Percentiles rank a stretch among this genome's conserved stretches.
Evolutionary conservation across 2,113 vertebrate genomes (phyloP).

Genomic region (Apistogramma diplotaenia): DNA sequence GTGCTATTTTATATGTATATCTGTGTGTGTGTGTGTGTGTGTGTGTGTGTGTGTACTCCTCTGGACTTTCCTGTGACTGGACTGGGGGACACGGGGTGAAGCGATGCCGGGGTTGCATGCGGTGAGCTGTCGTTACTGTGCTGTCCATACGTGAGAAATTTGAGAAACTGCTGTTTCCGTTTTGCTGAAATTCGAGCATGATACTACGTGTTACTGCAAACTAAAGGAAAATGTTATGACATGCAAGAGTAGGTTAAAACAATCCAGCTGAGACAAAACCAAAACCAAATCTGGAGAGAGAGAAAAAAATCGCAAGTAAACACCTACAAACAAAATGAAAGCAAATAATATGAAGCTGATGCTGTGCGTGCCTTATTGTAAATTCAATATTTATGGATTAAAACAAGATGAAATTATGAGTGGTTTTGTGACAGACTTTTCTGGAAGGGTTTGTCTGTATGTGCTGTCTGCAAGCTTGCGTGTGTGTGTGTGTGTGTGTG

Average conservation of each 20-base stretch:
- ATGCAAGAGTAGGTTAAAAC: conserved; percentile 63
- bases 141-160: conserved; percentile 59
- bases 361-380: conserved; percentile 37
- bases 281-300: conserved; percentile 59
- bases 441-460: conserved; percentile 18
- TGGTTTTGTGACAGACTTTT: conserved; percentile 37
- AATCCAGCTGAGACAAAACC: conserved; percentile 67
- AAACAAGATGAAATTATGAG: conserved; percentile 38
- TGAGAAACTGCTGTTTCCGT: conserved; percentile 56
- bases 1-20: conserved; percentile 6
- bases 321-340: conserved; percentile 58
- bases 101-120: conserved; percentile 55
- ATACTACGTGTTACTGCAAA: conserved; percentile 43
- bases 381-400: conserved; percentile 7
- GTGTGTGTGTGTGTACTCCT: conserved; percentile 37
- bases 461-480: not conserved
- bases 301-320: conserved; percentile 45
- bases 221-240: conserved; percentile 49
- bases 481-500: not conserved
- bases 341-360: conserved; percentile 52
- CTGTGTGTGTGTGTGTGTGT: not conserved
- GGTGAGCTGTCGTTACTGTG: conserved; percentile 54
- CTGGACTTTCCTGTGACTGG: conserved; percentile 15
- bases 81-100: conserved; percentile 36
- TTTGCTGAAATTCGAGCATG: conserved; percentile 25